Evolutionary conservation across 2,797 vertebrate species (phyloP).

Genomic region (Danio albolineatus): DNA sequence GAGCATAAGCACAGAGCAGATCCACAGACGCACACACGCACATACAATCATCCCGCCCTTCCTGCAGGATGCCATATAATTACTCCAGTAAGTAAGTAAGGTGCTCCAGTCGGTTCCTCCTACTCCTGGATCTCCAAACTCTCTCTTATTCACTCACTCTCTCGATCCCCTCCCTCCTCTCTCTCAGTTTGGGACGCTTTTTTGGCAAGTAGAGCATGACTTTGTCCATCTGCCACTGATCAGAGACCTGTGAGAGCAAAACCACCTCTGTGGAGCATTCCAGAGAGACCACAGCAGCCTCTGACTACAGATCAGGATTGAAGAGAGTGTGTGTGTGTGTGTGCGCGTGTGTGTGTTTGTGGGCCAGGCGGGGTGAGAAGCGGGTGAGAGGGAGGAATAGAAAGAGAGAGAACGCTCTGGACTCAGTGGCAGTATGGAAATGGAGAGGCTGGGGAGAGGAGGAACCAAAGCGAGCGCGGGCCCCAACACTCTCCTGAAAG

Average conservation of each 20-base stretch:
- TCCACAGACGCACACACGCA: conserved; percentile 28
- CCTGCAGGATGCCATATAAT: conserved; percentile 53
- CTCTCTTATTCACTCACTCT: conserved; percentile 22
- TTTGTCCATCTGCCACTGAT: conserved; percentile 5
- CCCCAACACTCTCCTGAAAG: conserved; percentile 76
- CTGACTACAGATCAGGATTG: conserved; percentile 17
- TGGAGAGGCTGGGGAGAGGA: conserved; percentile 71
- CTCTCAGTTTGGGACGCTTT: conserved; percentile 37
- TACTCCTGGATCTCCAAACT: conserved; percentile 33
- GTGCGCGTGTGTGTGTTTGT: neutral
- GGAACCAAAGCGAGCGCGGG: conserved; percentile 70
- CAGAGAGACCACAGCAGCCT: neutral
- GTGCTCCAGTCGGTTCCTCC: conserved; percentile 49
- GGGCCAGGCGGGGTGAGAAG: conserved; percentile 23
- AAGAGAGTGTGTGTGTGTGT: too few relatives aligned
- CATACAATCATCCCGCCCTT: conserved; percentile 55
- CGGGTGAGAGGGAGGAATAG: conserved; percentile 1
- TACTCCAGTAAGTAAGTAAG: conserved; percentile 51
- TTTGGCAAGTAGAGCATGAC: conserved; percentile 35
- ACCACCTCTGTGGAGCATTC: neutral
- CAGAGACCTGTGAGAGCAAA: conserved; percentile 14
- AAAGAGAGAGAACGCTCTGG: neutral
- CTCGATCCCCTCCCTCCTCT: conserved; percentile 23
- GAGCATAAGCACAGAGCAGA: conserved; percentile 21
- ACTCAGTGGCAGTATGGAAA: conserved; percentile 69